phyloP scores from a whole-genome alignment of 2,113 vertebrate species.

The Steatornis caripensis region DNA sequence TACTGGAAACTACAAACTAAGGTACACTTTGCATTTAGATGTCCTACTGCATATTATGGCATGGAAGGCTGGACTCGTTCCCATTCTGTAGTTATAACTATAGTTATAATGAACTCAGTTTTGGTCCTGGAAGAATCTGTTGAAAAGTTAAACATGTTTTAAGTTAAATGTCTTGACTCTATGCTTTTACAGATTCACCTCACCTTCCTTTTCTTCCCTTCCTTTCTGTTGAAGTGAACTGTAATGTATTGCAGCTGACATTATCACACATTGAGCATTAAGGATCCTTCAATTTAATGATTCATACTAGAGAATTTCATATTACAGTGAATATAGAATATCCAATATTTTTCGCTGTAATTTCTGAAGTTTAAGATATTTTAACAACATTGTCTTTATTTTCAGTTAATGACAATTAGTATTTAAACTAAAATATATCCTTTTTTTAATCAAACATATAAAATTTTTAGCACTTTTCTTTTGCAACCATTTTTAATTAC shows the following conservation, averaged over 20 bases:
- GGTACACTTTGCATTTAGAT: background rate
- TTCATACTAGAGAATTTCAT: background rate
- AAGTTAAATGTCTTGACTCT: background rate
- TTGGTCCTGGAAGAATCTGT: background rate
- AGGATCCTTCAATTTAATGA: background rate
- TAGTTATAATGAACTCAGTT: background rate
- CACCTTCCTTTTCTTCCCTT: background rate
- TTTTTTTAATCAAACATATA: no score
- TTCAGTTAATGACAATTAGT: background rate
- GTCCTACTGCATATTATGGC: background rate
- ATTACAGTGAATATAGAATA: background rate
- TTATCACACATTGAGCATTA: accelerated
- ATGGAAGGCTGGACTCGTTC: background rate
- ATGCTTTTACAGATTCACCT: background rate
- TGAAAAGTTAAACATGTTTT: background rate
- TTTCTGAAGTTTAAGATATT: background rate
- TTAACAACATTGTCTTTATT: background rate
- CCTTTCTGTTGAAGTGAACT: background rate
- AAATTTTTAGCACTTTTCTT: background rate
- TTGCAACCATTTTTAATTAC: background rate
- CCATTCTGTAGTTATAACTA: background rate
- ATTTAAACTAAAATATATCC: background rate
- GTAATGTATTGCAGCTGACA: background rate
- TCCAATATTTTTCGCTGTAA: background rate
- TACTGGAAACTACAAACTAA: background rate